phyloP scores from a whole-genome alignment of 2,888 invertebrate species.

The Cantharis flavilabris region DNA sequence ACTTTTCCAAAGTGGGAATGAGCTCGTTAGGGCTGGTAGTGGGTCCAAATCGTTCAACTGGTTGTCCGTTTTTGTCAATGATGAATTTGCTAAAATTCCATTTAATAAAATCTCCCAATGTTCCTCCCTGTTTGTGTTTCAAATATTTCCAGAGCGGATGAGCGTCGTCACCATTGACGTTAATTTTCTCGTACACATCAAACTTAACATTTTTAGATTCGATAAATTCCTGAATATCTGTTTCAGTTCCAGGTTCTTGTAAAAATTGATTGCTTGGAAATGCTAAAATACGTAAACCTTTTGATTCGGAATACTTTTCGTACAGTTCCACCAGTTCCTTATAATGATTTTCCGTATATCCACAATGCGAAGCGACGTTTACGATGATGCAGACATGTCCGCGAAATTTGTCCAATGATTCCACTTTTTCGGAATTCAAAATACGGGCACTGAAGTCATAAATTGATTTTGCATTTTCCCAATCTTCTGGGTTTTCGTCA shows the following conservation, averaged over 20 bases:
- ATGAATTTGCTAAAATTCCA: constrained; percentile 91
- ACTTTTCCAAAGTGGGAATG: constrained; percentile 41
- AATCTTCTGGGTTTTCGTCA: constrained; percentile 54
- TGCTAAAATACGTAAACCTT: constrained; percentile 76
- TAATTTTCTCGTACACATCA: constrained; percentile 73
- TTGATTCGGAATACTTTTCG: constrained; percentile 72
- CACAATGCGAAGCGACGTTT: constrained; percentile 90
- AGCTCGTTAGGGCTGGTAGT: constrained; percentile 43
- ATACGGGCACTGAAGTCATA: constrained; percentile 81
- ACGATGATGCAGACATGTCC: constrained; percentile 84
- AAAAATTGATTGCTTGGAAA: constrained; percentile 89
- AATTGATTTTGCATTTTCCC: constrained; percentile 72
- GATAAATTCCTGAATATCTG: constrained; percentile 67
- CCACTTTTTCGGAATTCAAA: constrained; percentile 79
- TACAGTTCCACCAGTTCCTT: constrained; percentile 78
- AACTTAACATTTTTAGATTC: constrained; percentile 67
- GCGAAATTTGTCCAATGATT: constrained; percentile 75
- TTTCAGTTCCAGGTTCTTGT: constrained; percentile 68
- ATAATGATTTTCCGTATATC: constrained; percentile 81
- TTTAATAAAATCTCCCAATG: constrained; percentile 69
- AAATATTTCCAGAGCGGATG: constrained; percentile 71
- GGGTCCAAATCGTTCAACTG: constrained; percentile 68
- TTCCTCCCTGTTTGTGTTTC: constrained; percentile 60
- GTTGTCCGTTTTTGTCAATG: constrained; percentile 72
- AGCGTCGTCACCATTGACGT: constrained; percentile 68